Conservation (phyloP, 2,797 vertebrate species). For the Clarias laeviceps region DNA sequence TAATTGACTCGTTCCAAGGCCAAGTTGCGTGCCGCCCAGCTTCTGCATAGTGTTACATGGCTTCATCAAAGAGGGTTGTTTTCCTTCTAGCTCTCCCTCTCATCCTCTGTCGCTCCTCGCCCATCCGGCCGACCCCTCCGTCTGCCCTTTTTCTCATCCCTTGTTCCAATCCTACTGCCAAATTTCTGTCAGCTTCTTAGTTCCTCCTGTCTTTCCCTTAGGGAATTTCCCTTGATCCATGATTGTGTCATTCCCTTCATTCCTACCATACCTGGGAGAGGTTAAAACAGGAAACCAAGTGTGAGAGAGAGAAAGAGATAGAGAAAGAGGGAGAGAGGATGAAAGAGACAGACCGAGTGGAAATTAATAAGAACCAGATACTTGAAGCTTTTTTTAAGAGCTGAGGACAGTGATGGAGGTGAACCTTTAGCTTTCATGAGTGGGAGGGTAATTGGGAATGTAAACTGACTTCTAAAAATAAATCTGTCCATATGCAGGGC, state of each 20-base stretch:
- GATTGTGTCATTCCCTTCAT: conserved; percentile 74
- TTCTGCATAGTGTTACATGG: conserved; percentile 44
- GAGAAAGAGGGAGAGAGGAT: neutral
- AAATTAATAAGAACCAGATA: conserved; percentile 69
- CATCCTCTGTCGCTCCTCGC: conserved; percentile 26
- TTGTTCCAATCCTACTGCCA: conserved; percentile 37
- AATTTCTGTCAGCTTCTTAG: conserved; percentile 49
- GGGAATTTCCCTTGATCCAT: conserved; percentile 65
- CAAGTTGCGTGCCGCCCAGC: conserved; percentile 27
- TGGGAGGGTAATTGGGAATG: conserved; percentile 46
- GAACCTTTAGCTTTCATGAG: conserved; percentile 41
- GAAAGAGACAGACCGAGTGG: conserved; percentile 53
- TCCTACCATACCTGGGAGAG: conserved; percentile 67
- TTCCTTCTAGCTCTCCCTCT: conserved; percentile 39
- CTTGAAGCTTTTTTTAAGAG: conserved; percentile 42
- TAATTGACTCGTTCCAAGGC: conserved; percentile 46
- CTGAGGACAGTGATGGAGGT: conserved; percentile 36
- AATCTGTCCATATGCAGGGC: conserved; percentile 32
- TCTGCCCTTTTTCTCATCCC: conserved; percentile 51
- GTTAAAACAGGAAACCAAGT: conserved; percentile 36
- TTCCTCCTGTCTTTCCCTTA: conserved; percentile 44
- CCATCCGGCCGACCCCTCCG: conserved; percentile 42
- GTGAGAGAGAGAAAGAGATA: conserved; percentile 20
- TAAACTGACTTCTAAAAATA: conserved; percentile 57
- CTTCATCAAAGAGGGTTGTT: conserved; percentile 42